Base-by-base conservation (phyloP, 2,113 vertebrate genomes). In the Gasterosteus nipponicus region DNA sequence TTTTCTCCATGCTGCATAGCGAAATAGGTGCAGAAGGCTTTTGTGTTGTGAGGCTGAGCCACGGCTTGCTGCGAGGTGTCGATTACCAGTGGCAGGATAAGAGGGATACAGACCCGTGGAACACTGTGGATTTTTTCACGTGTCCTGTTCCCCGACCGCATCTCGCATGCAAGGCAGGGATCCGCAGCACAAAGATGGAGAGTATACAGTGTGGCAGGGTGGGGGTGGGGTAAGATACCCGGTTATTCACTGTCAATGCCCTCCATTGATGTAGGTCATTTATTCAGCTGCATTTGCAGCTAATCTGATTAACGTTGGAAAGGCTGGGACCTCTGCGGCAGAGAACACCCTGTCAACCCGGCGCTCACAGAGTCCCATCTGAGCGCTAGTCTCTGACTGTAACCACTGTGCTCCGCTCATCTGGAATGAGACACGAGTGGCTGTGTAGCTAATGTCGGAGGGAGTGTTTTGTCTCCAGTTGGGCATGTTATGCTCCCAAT, bases 241-340 rank as follows among this genome's bases (percentile, higher is more conserved):
- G 85, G 75, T 90, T 83, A 87, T 90, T 83, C 85, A 80, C 85
- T 89, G 91, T 92, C 87, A 92, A 78, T 93, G 92, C 88, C 86
- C 83, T 90, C 79, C 81, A 88, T 86, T 87, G 86, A 94, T 94
- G 92, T 93, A 93, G 92, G 92, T 94, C 92, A 91, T 92, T 92
- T 89, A 88, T 91, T 93, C 89, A 92, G 87, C 86, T 87, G 88
- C 89, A 90, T 89, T 75, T 91, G 86, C 69, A 82, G 88, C 78
- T 90, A 90, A 90, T 87, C 89, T 92, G 89, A 93, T 93, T 92
- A 92, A 80, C 62, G 54, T 86, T 84, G 70, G 78, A 78, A 82
- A 85, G 82, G 74, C 80, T 83, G 71, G 73, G 84, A 89, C 84
- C 87, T 90, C 82, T 80, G 74, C 57, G 41, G 79, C 58, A 75